Percentiles rank a stretch among this genome's conserved stretches.
These are phyloP conservation scores for Hirundo rustica DNA, from an alignment of 2,797 vertebrate genomes.

Conservation along the genomic window DNA sequence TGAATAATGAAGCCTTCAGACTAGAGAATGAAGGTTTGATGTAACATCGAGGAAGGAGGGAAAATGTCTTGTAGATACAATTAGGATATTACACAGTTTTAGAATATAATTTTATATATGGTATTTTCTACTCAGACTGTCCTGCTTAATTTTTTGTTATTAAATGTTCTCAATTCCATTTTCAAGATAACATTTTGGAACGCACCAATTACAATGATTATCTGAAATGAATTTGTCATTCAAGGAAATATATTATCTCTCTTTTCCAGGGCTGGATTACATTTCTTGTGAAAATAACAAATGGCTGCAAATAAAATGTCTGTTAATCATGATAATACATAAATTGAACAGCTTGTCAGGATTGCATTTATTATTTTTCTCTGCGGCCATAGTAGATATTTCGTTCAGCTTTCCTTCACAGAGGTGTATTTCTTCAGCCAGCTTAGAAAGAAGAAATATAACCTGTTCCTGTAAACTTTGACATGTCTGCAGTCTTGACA, in stretches of 20 bases:
- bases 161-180: neutral
- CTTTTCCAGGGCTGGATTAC: conserved; percentile 47
- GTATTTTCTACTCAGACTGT: neutral
- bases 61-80: neutral
- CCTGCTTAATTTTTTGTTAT: conserved; percentile 17
- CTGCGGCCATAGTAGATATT: neutral
- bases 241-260: conserved; percentile 45
- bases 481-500: neutral
- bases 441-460: neutral
- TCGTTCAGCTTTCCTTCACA: neutral
- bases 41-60: conserved; percentile 9
- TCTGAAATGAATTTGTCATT: conserved; percentile 48
- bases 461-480: neutral
- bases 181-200: conserved; percentile 40
- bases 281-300: conserved; percentile 40
- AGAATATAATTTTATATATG: neutral
- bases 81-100: neutral
- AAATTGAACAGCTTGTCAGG: conserved; percentile 15
- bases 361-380: conserved; percentile 13
- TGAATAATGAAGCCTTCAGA: neutral
- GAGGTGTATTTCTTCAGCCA: neutral
- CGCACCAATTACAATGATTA: conserved; percentile 26
- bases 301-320: conserved; percentile 14
- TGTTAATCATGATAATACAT: conserved; percentile 53
- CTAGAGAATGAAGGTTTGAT: neutral